A percentile compares a stretch with the other conserved stretches of the same genome.
phyloP scores from a whole-genome alignment of 1,140 invertebrate species.

The Acyrthosiphon pisum region DNA sequence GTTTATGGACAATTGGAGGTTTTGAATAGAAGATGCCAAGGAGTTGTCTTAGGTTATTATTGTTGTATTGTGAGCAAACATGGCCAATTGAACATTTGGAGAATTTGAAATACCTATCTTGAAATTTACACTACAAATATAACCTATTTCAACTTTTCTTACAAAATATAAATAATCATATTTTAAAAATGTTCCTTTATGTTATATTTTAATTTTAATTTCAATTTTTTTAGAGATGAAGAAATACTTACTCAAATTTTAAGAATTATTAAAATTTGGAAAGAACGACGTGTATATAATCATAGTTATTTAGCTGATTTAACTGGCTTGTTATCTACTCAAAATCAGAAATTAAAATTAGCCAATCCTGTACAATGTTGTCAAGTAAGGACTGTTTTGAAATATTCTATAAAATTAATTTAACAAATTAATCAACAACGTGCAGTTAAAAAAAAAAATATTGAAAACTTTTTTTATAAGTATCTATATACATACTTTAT shows the following conservation, averaged over 20 bases:
- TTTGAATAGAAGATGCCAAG: too few species aligned
- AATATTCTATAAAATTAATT: not conserved
- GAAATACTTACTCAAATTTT: constrained; percentile 84
- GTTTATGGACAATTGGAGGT: too few species aligned
- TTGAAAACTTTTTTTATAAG: too few species aligned
- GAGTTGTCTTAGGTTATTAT: too few species aligned
- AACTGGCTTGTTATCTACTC: constrained; percentile 76
- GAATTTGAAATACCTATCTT: too few species aligned
- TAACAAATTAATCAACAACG: too few species aligned
- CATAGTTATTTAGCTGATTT: constrained; percentile 86
- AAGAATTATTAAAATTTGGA: constrained; percentile 93
- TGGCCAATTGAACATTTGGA: too few species aligned
- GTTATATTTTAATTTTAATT: constrained; percentile 38
- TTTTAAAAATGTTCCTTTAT: not conserved
- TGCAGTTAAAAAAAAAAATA: too few species aligned
- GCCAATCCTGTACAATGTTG: constrained; percentile 67
- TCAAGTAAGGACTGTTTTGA: constrained; percentile 65
- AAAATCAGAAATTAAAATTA: constrained; percentile 69
- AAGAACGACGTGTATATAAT: constrained; percentile 86
- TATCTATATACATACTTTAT: too few species aligned
- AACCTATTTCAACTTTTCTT: not conserved
- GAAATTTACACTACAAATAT: too few species aligned
- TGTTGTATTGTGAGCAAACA: too few species aligned
- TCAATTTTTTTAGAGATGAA: constrained; percentile 74
- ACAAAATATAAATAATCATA: not conserved